Conservation (phyloP, 2,113 vertebrate species). For the Bolborhynchus lineola region DNA sequence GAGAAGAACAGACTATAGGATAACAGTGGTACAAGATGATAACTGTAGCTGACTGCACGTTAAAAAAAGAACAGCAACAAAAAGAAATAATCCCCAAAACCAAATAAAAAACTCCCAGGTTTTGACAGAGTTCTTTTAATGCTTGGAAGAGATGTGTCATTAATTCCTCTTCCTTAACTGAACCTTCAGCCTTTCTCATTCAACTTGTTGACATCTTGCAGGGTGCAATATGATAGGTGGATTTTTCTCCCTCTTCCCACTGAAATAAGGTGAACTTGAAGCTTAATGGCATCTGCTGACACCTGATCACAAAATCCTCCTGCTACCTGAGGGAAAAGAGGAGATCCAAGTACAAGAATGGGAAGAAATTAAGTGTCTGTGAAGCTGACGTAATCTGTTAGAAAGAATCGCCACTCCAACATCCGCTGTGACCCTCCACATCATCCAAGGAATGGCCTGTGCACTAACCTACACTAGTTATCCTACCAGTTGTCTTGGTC, state of each 20-base stretch:
- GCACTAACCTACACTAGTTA: background rate
- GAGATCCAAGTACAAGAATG: accelerated
- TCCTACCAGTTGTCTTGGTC: background rate
- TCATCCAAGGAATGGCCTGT: accelerated
- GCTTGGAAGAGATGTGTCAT: background rate
- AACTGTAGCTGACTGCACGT: background rate
- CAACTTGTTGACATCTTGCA: background rate
- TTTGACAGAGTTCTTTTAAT: background rate
- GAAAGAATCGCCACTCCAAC: background rate
- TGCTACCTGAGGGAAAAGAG: background rate
- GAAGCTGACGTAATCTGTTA: background rate
- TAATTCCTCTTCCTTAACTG: background rate
- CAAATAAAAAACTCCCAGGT: background rate
- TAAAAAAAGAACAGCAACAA: background rate
- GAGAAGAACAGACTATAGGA: background rate
- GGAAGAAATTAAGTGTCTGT: background rate
- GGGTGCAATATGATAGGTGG: background rate
- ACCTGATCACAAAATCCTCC: background rate
- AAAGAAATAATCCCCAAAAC: background rate
- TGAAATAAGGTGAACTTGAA: background rate
- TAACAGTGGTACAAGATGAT: background rate
- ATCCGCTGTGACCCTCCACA: accelerated
- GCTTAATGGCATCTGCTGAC: background rate
- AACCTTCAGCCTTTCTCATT: background rate
- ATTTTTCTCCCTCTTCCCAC: background rate